phyloP scores from a whole-genome alignment of 1,140 invertebrate species.

The Polyergus mexicanus region DNA sequence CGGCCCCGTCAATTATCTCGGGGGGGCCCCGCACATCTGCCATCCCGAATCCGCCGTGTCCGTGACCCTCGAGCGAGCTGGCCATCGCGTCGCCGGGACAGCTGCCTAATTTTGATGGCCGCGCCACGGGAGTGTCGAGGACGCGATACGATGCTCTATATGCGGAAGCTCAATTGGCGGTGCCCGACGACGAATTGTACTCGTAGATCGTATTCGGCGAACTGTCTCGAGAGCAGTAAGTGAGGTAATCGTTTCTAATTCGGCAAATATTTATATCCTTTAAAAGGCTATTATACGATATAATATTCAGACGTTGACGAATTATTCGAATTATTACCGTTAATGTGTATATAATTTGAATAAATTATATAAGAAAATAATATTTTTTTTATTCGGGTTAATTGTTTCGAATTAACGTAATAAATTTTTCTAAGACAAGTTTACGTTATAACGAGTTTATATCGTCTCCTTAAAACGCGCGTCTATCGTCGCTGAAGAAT shows the following conservation, averaged over 20 bases:
- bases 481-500: slow-evolving; percentile 2
- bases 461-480: neutral
- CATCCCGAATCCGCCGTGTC: slow-evolving; percentile 50
- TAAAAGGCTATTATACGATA: slow-evolving; percentile 5
- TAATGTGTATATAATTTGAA: too few species aligned
- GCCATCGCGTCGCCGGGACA: slow-evolving; percentile 29
- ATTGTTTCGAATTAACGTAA: neutral
- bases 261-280: neutral
- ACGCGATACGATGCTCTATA: slow-evolving; percentile 46
- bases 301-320: neutral
- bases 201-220: slow-evolving; percentile 41
- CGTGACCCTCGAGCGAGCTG: slow-evolving; percentile 57
- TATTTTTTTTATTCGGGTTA: neutral
- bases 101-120: slow-evolving; percentile 64
- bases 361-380: neutral
- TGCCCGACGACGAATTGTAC: slow-evolving; percentile 35
- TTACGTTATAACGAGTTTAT: neutral
- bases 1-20: slow-evolving; percentile 52
- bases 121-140: slow-evolving; percentile 25
- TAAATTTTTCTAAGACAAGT: neutral
- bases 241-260: neutral
- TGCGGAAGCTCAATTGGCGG: slow-evolving; percentile 55
- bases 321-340: neutral
- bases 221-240: slow-evolving; percentile 7
- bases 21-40: slow-evolving; percentile 50